phyloP scores from a whole-genome alignment of 37 sponge, comb jelly and placozoan species.

The Beroe forskalii region DNA sequence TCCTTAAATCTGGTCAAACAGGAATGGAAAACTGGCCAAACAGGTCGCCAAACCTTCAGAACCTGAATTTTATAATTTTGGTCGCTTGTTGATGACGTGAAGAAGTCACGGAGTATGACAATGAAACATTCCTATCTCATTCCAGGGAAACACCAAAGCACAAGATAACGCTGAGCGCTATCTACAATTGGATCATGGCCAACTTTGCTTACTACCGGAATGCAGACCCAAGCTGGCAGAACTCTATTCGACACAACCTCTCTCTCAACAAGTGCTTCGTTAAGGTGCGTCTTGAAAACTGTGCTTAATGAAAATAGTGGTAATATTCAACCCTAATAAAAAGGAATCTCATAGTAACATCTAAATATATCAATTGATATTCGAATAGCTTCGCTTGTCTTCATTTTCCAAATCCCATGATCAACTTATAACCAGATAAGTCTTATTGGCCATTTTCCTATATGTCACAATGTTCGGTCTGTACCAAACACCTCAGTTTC shows the following conservation, averaged over 20 bases:
- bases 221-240: conserved; percentile 87
- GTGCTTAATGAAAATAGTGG: neutral
- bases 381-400: neutral
- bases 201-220: conserved; percentile 82
- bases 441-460: too few relatives aligned
- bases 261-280: conserved; percentile 61
- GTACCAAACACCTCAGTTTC: too few relatives aligned
- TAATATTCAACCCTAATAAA: neutral
- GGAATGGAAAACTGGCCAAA: too few relatives aligned
- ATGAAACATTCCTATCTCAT: too few relatives aligned
- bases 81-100: too few relatives aligned
- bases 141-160: conserved; percentile 64
- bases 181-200: conserved; percentile 88
- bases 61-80: too few relatives aligned
- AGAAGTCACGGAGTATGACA: too few relatives aligned
- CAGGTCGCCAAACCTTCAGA: too few relatives aligned
- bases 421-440: too few relatives aligned
- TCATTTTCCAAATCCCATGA: neutral
- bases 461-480: too few relatives aligned
- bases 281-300: neutral
- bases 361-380: neutral
- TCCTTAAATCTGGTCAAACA: too few relatives aligned
- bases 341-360: neutral
- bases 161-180: conserved; percentile 71
- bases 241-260: conserved; percentile 57